Evolutionary conservation across 92 coral and sea anemone species (phyloP).

Genomic region (Paragorgia papillata): DNA sequence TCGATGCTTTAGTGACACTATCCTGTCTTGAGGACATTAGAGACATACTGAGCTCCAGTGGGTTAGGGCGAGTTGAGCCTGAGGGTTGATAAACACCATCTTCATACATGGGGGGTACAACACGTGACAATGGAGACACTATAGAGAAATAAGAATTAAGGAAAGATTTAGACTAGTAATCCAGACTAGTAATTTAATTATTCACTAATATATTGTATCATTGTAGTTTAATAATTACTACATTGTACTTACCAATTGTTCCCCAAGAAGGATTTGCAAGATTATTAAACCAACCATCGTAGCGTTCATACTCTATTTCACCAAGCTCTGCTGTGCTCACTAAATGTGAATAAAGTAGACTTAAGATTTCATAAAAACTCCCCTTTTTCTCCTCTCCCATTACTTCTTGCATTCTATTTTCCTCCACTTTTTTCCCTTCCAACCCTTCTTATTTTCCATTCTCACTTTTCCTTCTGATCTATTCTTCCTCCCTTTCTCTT

Average conservation of each 20-base stretch:
- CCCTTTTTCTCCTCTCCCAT: no score
- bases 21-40: conserved; percentile 8
- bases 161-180: no score
- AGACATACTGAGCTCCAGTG: conserved; percentile 15
- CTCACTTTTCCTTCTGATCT: no score
- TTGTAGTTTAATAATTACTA: no score
- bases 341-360: background rate
- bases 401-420: no score
- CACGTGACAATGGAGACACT: conserved; percentile 30
- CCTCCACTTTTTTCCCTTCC: no score
- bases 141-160: background rate
- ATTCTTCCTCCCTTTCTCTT: no score
- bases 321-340: background rate
- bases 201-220: no score
- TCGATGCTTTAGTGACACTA: background rate
- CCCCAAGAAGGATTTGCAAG: conserved; percentile 38
- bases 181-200: no score
- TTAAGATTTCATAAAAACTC: no score
- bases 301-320: conserved; percentile 24
- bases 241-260: conserved; percentile 33
- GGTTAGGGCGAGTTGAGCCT: conserved; percentile 31
- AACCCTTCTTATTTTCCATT: no score
- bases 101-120: conserved; percentile 29
- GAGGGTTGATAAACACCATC: conserved; percentile 47
- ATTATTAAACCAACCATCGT: conserved; percentile 40